A percentile compares a stretch with the other conserved stretches of the same genome.
These are phyloP conservation scores for Serilophus lunatus DNA, from an alignment of 2,113 vertebrate species.

Conservation along the genomic window DNA sequence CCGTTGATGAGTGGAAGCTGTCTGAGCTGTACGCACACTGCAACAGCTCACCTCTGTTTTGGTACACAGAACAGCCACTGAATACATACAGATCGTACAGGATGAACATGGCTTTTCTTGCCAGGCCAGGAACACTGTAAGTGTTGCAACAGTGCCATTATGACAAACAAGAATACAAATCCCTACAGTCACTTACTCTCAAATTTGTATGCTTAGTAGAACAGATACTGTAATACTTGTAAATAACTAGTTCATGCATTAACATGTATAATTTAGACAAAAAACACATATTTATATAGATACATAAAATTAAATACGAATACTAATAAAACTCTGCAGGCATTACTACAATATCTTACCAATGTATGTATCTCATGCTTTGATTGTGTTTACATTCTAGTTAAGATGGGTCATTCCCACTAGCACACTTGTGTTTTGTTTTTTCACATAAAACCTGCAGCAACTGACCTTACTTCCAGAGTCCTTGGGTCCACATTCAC, in stretches of 20 bases:
- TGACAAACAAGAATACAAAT: constrained; percentile 74
- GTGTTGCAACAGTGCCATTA: constrained; percentile 63
- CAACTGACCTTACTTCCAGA: constrained; percentile 99
- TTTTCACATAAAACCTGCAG: constrained; percentile 99
- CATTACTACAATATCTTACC: constrained; percentile 93
- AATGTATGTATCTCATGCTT: constrained; percentile 96
- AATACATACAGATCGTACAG: constrained; percentile 70
- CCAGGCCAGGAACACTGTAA: constrained; percentile 58
- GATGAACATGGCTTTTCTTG: constrained; percentile 69
- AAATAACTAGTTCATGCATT: constrained; percentile 88
- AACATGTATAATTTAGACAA: constrained; percentile 80
- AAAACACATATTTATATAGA: constrained; percentile 75
- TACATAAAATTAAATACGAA: constrained; percentile 70
- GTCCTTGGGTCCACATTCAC: constrained; percentile 97
- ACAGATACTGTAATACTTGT: constrained; percentile 43
- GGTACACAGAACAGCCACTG: constrained; percentile 62
- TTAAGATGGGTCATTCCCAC: constrained; percentile 92
- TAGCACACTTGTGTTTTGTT: constrained; percentile 84
- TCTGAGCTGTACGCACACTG: background rate
- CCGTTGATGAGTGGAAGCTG: background rate
- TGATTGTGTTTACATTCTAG: constrained; percentile 88
- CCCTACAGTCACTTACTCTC: constrained; percentile 53
- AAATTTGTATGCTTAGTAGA: constrained; percentile 32
- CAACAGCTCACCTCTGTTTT: constrained; percentile 13
- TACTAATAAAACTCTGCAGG: constrained; percentile 86